Evolutionary conservation across 2,888 invertebrate species (phyloP), one percentile per base, ranked within the genome.

Genomic region (Dermolepida albohirtum): DNA sequence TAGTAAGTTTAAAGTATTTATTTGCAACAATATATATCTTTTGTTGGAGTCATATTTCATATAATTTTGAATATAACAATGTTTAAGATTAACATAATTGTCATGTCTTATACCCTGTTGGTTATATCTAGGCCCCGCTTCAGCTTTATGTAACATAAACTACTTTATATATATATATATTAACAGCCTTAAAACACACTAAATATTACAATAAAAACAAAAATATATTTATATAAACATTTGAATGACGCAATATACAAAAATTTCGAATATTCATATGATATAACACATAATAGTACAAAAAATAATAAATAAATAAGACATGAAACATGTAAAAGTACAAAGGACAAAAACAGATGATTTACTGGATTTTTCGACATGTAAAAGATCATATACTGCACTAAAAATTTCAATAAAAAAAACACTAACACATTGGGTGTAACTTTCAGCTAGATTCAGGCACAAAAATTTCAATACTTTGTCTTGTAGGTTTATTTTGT

Each of bases 401-500:
- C 67, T 51, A 40, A 52, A 68, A 67, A 68, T 70, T 68, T 63
- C 55, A 66, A 55, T 50, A 51, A 62, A 52, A n/a, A n/a, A 68
- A 67, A 49, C 11, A 22, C 50, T 40, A 63, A 34, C 65, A 39
- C 52, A 52, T 40, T 27, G 52, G 16, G 22, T 67, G 59, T 67
- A 72, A 76, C 67, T 79, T 75, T 83, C 82, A 82, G 80, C 83
- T 83, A 67, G 72, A 78, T 79, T 83, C 82, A 68, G 83, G 82
- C 75, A 82, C 82, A 72, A 79, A 84, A 74, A 84, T 83, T 82
- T 84, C 82, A 73, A 84, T 82, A 76, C 74, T 77, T 68, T 74
- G 76, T 49, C 75, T 73, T 16, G 77, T 72, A 34, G 74, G 72
- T 75, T 80, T 80, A 12, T 69, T 68, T 41, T 74, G 74, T 66